Evolutionary conservation across 2,888 invertebrate genomes (phyloP), one percentile per base, ranked within the genome.

Genomic region (Cryptus viduatorius): DNA sequence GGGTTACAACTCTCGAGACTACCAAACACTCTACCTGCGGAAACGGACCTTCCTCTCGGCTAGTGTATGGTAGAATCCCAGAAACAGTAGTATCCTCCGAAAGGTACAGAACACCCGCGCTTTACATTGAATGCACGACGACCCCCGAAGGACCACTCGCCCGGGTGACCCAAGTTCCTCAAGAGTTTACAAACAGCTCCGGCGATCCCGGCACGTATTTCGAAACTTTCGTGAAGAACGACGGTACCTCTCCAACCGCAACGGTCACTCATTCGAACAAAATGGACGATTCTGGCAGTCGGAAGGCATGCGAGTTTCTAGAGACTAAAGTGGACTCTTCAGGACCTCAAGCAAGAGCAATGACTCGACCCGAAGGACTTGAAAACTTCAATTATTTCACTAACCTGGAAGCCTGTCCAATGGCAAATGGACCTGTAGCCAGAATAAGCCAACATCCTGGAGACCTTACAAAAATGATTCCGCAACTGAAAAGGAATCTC

Each of bases 81-180:
- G 67, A 78, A 59, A 46, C 37, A 8, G 42, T 53, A 7, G 46
- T 5, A 48, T 46, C 82, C 3, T 67, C 82, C 14, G 56, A 48
- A 29, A 48, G n/a, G 16, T 71, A 79, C 48, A 67, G 76, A 29
- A 61, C 76, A 48, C 67, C 84, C 3, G 82, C 79, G 14, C 84
- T 84, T 31, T 75, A 85, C 37, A 85, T 90, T n/a, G 77, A 89
- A 50, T 89, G 88, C 72, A 53, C 68, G 0, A 80, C 86, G n/a
- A 73, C 79, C 1, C 53, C 71, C 10, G 69, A 79, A n/a, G 80
- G 81, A 0, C 64, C 89, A 1, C 42, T 84, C 3, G 83, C 88
- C 4, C 87, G 85, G 16, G 65, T 88, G 24, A 83, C 82, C 12
- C 86, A 82, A 64, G 65, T 85, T 0, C 82, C 84, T 2, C 78